These are phyloP conservation scores for Dynastes maya DNA, from an alignment of 2,888 invertebrate species.

Conservation along the genomic window DNA sequence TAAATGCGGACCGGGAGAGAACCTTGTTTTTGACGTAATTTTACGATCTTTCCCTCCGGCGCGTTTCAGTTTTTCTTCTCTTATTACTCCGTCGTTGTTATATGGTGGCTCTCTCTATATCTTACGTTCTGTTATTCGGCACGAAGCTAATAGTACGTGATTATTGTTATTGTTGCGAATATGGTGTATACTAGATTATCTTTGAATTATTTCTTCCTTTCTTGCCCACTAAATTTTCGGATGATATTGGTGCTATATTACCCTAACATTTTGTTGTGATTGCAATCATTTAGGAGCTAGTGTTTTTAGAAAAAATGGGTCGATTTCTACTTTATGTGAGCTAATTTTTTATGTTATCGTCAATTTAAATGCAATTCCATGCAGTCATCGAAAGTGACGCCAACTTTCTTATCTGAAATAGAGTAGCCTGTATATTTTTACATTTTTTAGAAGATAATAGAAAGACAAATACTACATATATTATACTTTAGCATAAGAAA, in stretches of 20 bases:
- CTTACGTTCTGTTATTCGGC: slow-evolving; percentile 22
- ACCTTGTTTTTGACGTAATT: slow-evolving; percentile 48
- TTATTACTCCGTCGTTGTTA: slow-evolving; percentile 4
- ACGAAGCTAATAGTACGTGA: slow-evolving; percentile 30
- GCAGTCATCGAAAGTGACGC: no score
- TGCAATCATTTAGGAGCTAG: no score
- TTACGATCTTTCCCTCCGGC: slow-evolving; percentile 42
- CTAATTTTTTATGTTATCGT: no score
- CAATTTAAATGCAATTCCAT: no score
- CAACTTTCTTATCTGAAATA: no score
- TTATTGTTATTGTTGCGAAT: slow-evolving; percentile 35
- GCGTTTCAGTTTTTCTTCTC: slow-evolving; percentile 36
- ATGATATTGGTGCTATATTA: not conserved
- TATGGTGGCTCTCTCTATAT: slow-evolving; percentile 18
- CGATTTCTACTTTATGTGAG: no score
- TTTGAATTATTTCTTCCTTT: slow-evolving; percentile 15
- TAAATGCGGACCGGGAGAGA: slow-evolving; percentile 29
- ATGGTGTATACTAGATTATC: slow-evolving; percentile 26
- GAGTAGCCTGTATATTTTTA: no score
- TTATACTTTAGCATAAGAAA: no score
- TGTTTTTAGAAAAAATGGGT: no score
- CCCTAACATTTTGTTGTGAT: no score
- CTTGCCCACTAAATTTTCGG: not conserved
- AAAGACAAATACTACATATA: no score
- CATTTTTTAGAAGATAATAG: no score